Base-by-base conservation (phyloP, 2,797 vertebrate species). In the Oceanodroma leucorhoa region DNA sequence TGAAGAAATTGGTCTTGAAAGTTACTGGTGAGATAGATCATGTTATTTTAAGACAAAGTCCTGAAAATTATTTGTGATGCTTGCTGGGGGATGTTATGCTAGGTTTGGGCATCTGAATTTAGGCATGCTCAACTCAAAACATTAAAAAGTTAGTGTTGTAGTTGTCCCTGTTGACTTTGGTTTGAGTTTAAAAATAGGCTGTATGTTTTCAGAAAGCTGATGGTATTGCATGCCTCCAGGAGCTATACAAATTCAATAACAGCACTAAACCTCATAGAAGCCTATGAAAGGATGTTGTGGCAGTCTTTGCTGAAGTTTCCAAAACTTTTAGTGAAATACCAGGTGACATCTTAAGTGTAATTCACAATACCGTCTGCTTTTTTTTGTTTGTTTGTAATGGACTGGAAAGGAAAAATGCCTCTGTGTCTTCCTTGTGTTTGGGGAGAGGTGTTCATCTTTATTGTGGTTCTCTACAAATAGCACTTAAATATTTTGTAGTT, bases 111-210 rank as follows among this genome's bases (percentile, higher is more conserved):
- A 12, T 69, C 32, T 75, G 78, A 60, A 62, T 88, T 83, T 78
- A 65, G 34, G 11, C 26, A 5, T 51, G 4, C 19, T 43, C 3
- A 34, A 8, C 22, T 51, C 38, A 60, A 53, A 84, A 40, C 26
- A 36, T 79, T 27, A 60, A 62, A 57, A 84, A 82, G 24, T 6
- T 14, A 62, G 24, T 15, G 18, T 91, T 93, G 67, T 40, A 53
- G 17, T 86, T 94, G 80, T 93, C 88, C 86, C 82, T 10, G 5
- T 71, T 91, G 87, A 87, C 60, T 93, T 91, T 83, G 51, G 11
- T 87, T 83, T 84, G 23, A 67, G 66, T 90, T 94, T 93, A 90
- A 96, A 95, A 96, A 90, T 87, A 93, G 92, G 11, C 86, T 77
- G 46, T 60, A 11, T 77, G 72, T 82, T 91, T 95, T 83, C 86